A percentile compares a stretch with the other conserved stretches of the same genome.
Evolutionary conservation across 2,888 invertebrate species (phyloP).

Genomic region (Hanleya hanleyi): DNA sequence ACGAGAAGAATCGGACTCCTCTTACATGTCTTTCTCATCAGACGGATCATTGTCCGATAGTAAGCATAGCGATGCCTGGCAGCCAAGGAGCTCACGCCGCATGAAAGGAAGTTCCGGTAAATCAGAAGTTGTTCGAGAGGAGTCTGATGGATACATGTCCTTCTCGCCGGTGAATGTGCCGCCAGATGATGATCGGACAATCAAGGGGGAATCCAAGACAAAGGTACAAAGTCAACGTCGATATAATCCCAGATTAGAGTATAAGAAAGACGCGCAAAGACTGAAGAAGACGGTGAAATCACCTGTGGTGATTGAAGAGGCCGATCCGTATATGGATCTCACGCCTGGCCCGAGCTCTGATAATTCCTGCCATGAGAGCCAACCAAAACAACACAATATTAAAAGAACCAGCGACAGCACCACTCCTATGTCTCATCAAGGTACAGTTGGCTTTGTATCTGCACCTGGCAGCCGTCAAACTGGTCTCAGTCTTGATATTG

Average conservation of each 20-base stretch:
- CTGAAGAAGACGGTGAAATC: neutral
- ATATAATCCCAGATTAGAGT: neutral
- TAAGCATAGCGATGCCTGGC: neutral
- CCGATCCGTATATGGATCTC: too few species aligned
- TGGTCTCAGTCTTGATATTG: too few species aligned
- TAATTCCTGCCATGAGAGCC: too few species aligned
- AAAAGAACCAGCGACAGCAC: too few species aligned
- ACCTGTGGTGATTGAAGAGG: too few species aligned
- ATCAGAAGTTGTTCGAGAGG: neutral
- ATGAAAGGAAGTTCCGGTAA: neutral
- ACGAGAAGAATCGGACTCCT: neutral
- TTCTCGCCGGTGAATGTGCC: neutral
- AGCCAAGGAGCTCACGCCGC: neutral
- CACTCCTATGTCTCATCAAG: too few species aligned
- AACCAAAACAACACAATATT: too few species aligned
- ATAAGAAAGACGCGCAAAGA: neutral
- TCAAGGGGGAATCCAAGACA: neutral
- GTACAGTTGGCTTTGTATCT: too few species aligned
- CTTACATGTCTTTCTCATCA: constrained; percentile 3
- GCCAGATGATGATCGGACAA: neutral
- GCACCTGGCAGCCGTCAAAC: too few species aligned
- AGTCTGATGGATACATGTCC: neutral
- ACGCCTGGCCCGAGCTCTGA: too few species aligned
- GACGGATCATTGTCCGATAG: constrained; percentile 3
- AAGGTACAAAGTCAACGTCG: neutral